These are phyloP conservation scores for Lepidiolamprologus cunningtoni DNA, from an alignment of 2,113 vertebrate species.

Conservation along the genomic window DNA sequence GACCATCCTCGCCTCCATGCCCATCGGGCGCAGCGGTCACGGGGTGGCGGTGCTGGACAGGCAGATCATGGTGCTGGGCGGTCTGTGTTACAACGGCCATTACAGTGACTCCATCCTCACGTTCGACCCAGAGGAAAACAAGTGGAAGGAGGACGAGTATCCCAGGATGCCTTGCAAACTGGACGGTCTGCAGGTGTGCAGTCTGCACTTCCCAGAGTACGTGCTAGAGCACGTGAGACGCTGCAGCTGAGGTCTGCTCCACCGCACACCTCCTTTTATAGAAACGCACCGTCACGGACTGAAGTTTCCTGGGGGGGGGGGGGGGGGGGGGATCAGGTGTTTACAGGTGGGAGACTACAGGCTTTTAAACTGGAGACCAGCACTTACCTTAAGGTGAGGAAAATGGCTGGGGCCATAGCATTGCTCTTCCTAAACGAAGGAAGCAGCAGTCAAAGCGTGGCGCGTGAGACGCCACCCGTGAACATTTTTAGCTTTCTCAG, in stretches of 20 bases:
- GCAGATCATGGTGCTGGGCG: constrained; percentile 98
- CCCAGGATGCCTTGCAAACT: constrained; percentile 99
- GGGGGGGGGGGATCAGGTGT: constrained; percentile 11
- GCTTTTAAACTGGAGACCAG: constrained; percentile 62
- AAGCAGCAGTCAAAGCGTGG: neutral
- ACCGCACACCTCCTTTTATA: constrained; percentile 12
- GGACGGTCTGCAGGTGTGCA: constrained; percentile 98
- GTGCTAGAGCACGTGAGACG: constrained; percentile 92
- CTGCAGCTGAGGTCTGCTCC: constrained; percentile 80
- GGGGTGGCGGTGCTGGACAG: constrained; percentile 94
- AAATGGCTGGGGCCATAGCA: neutral
- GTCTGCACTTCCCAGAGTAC: constrained; percentile 95
- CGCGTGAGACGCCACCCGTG: neutral
- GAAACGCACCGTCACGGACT: neutral
- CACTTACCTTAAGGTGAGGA: constrained; percentile 44
- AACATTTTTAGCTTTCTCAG: constrained; percentile 53
- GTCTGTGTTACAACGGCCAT: constrained; percentile 97
- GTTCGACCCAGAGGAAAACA: constrained; percentile 97
- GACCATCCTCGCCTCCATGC: constrained; percentile 98
- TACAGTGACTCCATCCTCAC: constrained; percentile 99
- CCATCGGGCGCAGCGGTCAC: constrained; percentile 96
- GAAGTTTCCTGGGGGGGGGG: neutral
- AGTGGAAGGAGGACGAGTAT: constrained; percentile 99
- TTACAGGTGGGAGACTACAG: constrained; percentile 39
- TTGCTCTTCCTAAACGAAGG: constrained; percentile 13